Conservation (phyloP, 2,888 invertebrate species). For the Hypselothyrea guttata region DNA sequence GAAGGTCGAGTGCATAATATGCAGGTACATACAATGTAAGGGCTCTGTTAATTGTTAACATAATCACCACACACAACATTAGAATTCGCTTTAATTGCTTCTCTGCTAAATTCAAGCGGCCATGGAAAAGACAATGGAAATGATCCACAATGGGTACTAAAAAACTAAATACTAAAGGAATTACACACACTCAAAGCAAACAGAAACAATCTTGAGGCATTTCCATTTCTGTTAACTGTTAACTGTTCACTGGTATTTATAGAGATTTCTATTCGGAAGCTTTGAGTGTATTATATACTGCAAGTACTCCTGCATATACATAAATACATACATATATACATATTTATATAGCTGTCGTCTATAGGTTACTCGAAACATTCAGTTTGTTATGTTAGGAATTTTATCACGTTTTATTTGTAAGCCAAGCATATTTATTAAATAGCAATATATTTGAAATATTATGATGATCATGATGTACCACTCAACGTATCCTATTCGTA, state of each 20-base stretch:
- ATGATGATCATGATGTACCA: too few species aligned
- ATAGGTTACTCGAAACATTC: conserved; percentile 56
- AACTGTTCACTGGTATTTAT: conserved; percentile 21
- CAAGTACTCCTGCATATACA: not conserved
- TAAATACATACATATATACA: too few species aligned
- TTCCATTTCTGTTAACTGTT: not conserved
- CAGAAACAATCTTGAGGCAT: not conserved
- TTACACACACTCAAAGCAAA: conserved; percentile 3
- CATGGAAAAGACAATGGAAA: conserved; percentile 66
- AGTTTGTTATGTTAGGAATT: conserved; percentile 46
- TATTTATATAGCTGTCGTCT: conserved; percentile 16
- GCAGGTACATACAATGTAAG: conserved; percentile 25
- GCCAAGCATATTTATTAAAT: conserved; percentile 62
- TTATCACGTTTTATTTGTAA: conserved; percentile 57
- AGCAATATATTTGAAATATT: conserved; percentile 19
- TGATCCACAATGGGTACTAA: conserved; percentile 7
- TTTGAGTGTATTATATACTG: conserved; percentile 11
- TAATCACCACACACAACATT: conserved; percentile 18
- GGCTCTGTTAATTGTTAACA: conserved; percentile 38
- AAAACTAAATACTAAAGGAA: conserved; percentile 2
- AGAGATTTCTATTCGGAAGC: conserved; percentile 4
- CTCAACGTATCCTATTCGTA: conserved; percentile 23
- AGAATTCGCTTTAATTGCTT: conserved; percentile 20
- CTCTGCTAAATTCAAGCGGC: conserved; percentile 47
- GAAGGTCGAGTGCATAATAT: conserved; percentile 69